A percentile compares a stretch with the other conserved stretches of the same genome.
phyloP scores from a whole-genome alignment of 2,888 invertebrate genomes.

The Octodonta nipae region DNA sequence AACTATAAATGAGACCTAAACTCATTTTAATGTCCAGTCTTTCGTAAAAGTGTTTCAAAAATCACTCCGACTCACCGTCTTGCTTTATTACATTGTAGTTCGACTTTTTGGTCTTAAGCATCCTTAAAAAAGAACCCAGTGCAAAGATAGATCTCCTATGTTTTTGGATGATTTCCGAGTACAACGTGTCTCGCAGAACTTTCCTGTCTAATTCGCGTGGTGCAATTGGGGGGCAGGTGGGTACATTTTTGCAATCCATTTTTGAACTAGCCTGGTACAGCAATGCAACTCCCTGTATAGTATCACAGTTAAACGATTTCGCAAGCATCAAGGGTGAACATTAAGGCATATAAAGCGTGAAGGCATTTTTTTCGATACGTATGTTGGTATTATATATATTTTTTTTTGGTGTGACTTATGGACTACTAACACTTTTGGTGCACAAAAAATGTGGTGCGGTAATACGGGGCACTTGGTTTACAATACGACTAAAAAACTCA shows the following conservation, averaged over 20 bases:
- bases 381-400: conserved; percentile 5
- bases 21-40: too few species aligned
- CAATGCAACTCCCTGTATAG: conserved; percentile 12
- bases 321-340: conserved; percentile 9
- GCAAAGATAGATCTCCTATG: conserved; percentile 64
- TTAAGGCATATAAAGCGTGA: conserved; percentile 13
- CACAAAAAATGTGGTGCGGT: too few species aligned
- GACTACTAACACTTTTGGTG: too few species aligned
- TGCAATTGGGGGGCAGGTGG: conserved; percentile 17
- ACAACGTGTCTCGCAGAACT: conserved; percentile 57
- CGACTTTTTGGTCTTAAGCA: conserved; percentile 60
- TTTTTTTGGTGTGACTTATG: conserved; percentile 1
- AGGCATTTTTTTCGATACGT: conserved; percentile 15
- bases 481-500: too few species aligned
- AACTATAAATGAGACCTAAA: too few species aligned
- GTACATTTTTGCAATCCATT: conserved; percentile 23
- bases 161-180: conserved; percentile 65
- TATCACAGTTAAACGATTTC: conserved; percentile 14
- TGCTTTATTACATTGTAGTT: conserved; percentile 63
- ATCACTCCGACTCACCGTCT: conserved; percentile 30
- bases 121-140: conserved; percentile 58
- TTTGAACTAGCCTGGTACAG: conserved; percentile 7
- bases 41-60: too few species aligned
- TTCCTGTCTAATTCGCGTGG: conserved; percentile 42
- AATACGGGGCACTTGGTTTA: too few species aligned